Base-by-base conservation (phyloP, 2,113 vertebrate genomes). In the Percina caprodes region DNA sequence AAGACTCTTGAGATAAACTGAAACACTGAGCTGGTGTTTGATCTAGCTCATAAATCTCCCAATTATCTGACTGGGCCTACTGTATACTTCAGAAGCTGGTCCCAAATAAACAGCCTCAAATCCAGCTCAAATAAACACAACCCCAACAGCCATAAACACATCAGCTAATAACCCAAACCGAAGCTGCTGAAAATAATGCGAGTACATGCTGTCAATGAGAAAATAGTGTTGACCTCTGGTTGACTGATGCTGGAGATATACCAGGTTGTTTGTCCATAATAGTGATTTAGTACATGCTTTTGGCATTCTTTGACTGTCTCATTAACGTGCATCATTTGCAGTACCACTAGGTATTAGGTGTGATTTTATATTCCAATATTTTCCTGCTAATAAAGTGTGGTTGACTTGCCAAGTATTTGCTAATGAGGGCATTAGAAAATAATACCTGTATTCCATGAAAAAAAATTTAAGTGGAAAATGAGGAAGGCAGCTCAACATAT, bases 71-170 rank as follows among this genome's bases (percentile, higher is more conserved):
- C 67, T 49, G 55, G 55, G 73, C 12, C 61, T 58, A 49, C 52
- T 74, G 68, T 70, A 72, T 49, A 61, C 74, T 48, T 35, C 54
- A 1, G 70, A 51, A 48, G 73, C 23, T 61, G 56, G 58, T 69
- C 63, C 68, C 78, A 68, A 75, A 85, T 74, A 88, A 89, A 85
- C 77, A 86, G 56, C 68, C 42, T 80, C 74, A 82, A 90, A 89
- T 84, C 82, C 49, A 30, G 42, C 68, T 80, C 54, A 86, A 76
- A 82, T 86, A 88, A 86, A 90, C 80, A 83, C 49, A 70, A 69
- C 52, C 58, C 66, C 26, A 78, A 13, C 56, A 85, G 62, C 80
- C 79, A 76, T 89, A 90, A 89, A 88, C 86, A 88, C 74, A 67
- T 89, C 76, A 24, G 51, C 69, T 84, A 80, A 65, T 70, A 77